phyloP scores from a whole-genome alignment of 2,797 vertebrate genomes.

The Phataginus tetradactyla region DNA sequence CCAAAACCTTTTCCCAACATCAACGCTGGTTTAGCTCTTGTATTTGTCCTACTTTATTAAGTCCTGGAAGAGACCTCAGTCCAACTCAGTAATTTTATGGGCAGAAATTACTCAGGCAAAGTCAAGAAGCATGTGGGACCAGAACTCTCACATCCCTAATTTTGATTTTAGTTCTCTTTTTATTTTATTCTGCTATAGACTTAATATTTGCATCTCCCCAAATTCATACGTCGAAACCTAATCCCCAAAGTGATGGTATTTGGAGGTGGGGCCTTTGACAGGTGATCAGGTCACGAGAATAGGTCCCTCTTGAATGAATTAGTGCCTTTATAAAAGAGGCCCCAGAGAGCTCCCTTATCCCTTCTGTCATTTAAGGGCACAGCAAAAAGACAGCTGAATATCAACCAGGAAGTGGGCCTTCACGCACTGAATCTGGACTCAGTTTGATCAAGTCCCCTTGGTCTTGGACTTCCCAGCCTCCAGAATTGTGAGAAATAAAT shows the following conservation, averaged over 20 bases:
- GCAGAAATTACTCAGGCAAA: not conserved
- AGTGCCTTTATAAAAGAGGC: not conserved
- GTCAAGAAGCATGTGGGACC: not conserved
- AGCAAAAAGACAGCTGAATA: not conserved
- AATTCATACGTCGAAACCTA: not conserved
- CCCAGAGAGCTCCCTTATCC: not conserved
- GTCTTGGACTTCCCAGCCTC: not conserved
- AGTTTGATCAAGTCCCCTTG: not conserved
- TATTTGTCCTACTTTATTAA: not conserved
- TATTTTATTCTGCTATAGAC: not conserved
- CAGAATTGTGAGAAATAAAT: not conserved
- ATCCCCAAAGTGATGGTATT: not conserved
- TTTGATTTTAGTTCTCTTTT: not conserved
- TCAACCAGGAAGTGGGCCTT: not conserved
- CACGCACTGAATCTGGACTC: not conserved
- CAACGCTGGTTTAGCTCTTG: not conserved
- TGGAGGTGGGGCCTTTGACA: not conserved
- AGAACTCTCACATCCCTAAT: not conserved
- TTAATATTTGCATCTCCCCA: not conserved
- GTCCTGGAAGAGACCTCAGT: not conserved
- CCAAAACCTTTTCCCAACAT: not conserved
- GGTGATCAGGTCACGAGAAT: not conserved
- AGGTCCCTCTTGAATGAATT: not conserved
- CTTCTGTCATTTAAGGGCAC: not conserved
- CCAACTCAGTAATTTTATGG: not conserved